Evolutionary conservation across 2,888 invertebrate genomes (phyloP).

Genomic region (Chaitophorus viminalis): DNA sequence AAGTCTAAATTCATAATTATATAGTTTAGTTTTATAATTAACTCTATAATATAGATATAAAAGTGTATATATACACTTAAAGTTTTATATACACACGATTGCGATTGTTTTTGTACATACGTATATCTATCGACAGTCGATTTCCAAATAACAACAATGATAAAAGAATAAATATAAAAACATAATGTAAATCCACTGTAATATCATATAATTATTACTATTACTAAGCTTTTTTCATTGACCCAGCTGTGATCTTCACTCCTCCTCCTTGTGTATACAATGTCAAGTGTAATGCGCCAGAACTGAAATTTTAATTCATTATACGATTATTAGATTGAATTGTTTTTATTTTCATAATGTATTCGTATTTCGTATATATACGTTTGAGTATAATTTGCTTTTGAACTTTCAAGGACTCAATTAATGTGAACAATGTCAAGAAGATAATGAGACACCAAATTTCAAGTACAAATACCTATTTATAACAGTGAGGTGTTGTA

Average conservation of each 20-base stretch:
- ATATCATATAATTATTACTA: background rate
- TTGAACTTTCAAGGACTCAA: slow-evolving; percentile 25
- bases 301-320: slow-evolving; percentile 26
- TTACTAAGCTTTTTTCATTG: slow-evolving; percentile 4
- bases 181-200: background rate
- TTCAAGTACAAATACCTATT: slow-evolving; percentile 17
- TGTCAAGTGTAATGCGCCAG: slow-evolving; percentile 5
- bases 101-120: too few species aligned
- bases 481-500: background rate
- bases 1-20: too few species aligned
- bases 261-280: slow-evolving; percentile 14
- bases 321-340: slow-evolving; percentile 30
- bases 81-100: too few species aligned
- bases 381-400: slow-evolving; percentile 6
- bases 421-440: slow-evolving; percentile 40
- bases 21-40: too few species aligned
- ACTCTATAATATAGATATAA: too few species aligned
- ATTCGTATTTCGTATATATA: slow-evolving; percentile 12
- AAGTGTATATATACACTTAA: too few species aligned
- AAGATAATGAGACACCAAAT: slow-evolving; percentile 23
- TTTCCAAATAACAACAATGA: background rate
- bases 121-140: background rate
- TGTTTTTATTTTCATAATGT: slow-evolving; percentile 25
- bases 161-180: background rate
- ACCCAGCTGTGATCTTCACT: slow-evolving; percentile 19